phyloP scores from a whole-genome alignment of 2,888 invertebrate species.

The Synergus japonicus region DNA sequence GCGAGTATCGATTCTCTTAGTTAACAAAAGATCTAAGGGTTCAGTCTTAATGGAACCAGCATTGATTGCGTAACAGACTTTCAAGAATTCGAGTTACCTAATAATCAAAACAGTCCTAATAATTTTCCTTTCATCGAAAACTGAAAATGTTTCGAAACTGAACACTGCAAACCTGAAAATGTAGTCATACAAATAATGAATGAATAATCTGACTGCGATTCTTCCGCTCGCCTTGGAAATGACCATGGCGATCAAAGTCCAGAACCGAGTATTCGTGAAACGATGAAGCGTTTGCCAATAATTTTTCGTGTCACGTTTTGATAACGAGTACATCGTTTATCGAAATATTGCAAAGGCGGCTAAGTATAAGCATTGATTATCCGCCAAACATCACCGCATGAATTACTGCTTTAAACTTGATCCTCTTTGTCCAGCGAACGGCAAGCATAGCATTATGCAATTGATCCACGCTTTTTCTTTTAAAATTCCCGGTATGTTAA shows the following conservation, averaged over 20 bases:
- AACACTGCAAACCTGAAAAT: too few species aligned
- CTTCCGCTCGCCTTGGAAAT: neutral
- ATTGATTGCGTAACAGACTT: neutral
- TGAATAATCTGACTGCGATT: neutral
- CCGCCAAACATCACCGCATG: neutral
- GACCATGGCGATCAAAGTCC: slow-evolving; percentile 5
- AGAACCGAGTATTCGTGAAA: neutral
- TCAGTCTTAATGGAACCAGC: neutral
- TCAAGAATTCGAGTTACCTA: neutral
- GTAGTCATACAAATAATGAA: neutral
- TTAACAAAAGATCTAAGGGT: slow-evolving; percentile 5
- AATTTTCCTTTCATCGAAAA: too few species aligned
- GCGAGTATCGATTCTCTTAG: slow-evolving; percentile 37
- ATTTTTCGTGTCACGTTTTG: neutral
- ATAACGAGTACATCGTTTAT: neutral
- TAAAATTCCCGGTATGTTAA: neutral
- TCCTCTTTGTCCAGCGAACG: neutral
- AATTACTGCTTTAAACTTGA: neutral
- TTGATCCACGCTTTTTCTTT: too few species aligned
- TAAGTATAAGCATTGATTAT: neutral
- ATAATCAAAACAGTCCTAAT: neutral
- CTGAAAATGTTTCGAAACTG: too few species aligned
- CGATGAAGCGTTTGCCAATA: neutral
- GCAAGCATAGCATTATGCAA: neutral
- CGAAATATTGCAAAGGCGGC: neutral